Evolutionary conservation across 2,888 invertebrate genomes (phyloP), one percentile per base, ranked within the genome.

Genomic region (Furcula furcula): DNA sequence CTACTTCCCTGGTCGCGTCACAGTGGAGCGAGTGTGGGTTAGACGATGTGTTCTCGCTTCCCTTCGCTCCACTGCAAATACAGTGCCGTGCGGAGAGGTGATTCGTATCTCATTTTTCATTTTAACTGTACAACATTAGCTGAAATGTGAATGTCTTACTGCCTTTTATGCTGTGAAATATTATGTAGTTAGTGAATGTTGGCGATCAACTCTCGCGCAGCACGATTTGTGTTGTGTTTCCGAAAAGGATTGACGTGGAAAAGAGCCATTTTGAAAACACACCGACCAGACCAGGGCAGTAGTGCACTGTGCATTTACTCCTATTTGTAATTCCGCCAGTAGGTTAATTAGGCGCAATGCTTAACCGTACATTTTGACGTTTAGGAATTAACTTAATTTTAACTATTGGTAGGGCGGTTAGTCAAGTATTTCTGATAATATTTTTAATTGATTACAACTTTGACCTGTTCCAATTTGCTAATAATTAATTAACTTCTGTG

Each of bases 201-300:
- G 40, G 40, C 34, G 19, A 34, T 42, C 41, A 51, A 60, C 69
- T 64, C 67, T 49, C 76, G 69, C 76, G 78, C 81, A 78, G 87
- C 86, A 83, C 89, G 78, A 63, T 91, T 94, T 94, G 94, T 95
- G 94, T 93, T 94, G 94, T 94, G 94, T 94, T 94, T 94, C 93
- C 91, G 92, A 92, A 93, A 92, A 93, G 93, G 91, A 93, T 90
- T 87, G 81, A 82, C 81, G 91, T 85, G 94, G 94, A 94, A 94
- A 94, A 94, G 94, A 94, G 94, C 94, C 93, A 94, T 93, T 94
- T 93, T 92, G 93, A 93, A 93, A 93, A 93, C 94, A 94, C 94
- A 93, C 94, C 94, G 94, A 92, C 90, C 72, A 66, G 58, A 50
- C 76, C 79, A 64, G 70, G 69, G 76, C 59, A 79, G 79, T 78